Evolutionary conservation across 2,888 invertebrate species (phyloP).

Genomic region (Ommatoiulus sabulosus): DNA sequence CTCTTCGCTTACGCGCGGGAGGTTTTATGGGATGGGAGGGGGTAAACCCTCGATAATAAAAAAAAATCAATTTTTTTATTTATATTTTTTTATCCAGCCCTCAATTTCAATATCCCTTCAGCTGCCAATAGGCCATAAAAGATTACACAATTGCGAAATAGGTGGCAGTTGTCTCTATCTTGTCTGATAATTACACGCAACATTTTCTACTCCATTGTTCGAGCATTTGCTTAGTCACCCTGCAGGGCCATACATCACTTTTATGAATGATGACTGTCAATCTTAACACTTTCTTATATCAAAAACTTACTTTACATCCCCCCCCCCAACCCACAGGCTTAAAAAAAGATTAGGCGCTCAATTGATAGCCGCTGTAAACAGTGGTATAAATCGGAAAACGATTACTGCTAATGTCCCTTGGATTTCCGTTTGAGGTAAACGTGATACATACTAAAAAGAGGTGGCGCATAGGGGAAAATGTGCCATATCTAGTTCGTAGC

Average conservation of each 20-base stretch:
- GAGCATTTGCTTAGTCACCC: slow-evolving; percentile 53
- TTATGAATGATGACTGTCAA: slow-evolving; percentile 34
- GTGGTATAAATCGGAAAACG: not conserved
- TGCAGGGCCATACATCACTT: slow-evolving; percentile 34
- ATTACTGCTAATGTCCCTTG: not conserved
- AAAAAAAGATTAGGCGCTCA: not conserved
- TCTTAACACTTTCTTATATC: slow-evolving; percentile 34
- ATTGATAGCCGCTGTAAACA: slow-evolving; percentile 11
- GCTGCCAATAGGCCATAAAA: slow-evolving; percentile 34
- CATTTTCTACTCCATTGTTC: slow-evolving; percentile 52
- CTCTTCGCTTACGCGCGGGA: not conserved
- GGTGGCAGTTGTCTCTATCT: slow-evolving; percentile 28
- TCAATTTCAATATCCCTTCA: slow-evolving; percentile 21
- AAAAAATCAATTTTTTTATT: slow-evolving; percentile 30
- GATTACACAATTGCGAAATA: slow-evolving; percentile 28
- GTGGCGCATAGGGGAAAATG: no score
- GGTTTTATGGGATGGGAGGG: slow-evolving; percentile 28
- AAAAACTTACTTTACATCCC: not conserved
- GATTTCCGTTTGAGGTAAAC: not conserved
- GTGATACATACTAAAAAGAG: not conserved
- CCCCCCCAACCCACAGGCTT: not conserved
- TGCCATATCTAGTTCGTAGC: no score
- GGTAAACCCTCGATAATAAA: not conserved
- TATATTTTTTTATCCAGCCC: slow-evolving; percentile 25
- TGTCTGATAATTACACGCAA: slow-evolving; percentile 53